phyloP scores from a whole-genome alignment of 2,797 vertebrate genomes.

The Spatula clypeata region DNA sequence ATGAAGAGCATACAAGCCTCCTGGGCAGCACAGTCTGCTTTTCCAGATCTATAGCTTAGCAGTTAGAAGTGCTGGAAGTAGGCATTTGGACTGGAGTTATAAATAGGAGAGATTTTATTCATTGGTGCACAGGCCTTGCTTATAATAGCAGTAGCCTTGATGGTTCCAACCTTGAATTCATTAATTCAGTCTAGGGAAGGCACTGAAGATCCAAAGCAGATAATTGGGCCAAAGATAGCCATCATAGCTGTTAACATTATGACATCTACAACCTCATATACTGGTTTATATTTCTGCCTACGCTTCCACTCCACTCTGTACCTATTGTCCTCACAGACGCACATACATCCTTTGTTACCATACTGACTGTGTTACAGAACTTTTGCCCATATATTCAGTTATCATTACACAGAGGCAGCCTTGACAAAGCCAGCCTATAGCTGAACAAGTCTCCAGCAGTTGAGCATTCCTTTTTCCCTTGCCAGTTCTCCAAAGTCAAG shows the following conservation, averaged over 20 bases:
- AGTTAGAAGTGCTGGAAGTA: not conserved
- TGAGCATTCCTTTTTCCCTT: not conserved
- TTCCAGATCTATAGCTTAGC: constrained; percentile 23
- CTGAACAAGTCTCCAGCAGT: not conserved
- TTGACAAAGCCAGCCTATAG: not conserved
- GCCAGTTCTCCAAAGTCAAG: constrained; percentile 49
- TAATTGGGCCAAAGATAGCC: constrained; percentile 4
- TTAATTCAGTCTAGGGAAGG: constrained; percentile 15
- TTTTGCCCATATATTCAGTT: not conserved
- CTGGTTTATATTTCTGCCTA: not conserved
- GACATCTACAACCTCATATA: not conserved
- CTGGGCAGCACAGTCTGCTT: not conserved
- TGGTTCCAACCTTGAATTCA: not conserved
- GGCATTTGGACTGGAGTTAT: not conserved
- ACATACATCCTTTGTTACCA: not conserved
- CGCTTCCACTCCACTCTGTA: not conserved
- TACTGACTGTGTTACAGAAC: rapidly evolving
- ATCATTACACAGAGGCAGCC: not conserved
- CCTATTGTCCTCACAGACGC: not conserved
- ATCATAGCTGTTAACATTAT: not conserved
- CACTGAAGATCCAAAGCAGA: constrained; percentile 21
- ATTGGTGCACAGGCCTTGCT: not conserved
- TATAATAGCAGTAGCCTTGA: not conserved
- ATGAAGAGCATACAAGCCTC: not conserved
- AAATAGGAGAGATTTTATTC: constrained; percentile 29